Evolutionary conservation across 2,797 vertebrate genomes (phyloP).

Genomic region (Cercopithecus diana): DNA sequence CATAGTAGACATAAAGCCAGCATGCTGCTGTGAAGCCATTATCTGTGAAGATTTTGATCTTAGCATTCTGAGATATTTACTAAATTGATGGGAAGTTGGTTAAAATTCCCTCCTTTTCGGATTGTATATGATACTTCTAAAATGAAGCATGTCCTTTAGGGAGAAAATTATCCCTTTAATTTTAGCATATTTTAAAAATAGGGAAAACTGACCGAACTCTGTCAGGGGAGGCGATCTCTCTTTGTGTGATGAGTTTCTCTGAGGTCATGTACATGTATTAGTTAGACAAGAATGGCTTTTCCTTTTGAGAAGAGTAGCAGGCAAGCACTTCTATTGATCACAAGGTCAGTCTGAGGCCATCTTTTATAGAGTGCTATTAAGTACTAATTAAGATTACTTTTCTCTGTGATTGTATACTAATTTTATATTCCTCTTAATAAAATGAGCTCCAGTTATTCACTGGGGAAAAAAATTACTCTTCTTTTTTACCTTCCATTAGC

Average conservation of each 20-base stretch:
- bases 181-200: slow-evolving; percentile 43
- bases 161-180: slow-evolving; percentile 38
- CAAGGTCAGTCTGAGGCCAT: neutral
- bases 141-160: neutral
- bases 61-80: slow-evolving; percentile 34
- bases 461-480: neutral
- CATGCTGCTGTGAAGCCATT: neutral
- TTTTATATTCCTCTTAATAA: neutral
- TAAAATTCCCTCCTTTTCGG: slow-evolving; percentile 50
- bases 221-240: neutral
- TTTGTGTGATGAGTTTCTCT: neutral
- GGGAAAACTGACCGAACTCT: slow-evolving; percentile 9
- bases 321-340: neutral
- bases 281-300: neutral
- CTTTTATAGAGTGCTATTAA: neutral
- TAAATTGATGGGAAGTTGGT: slow-evolving; percentile 42
- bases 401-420: neutral
- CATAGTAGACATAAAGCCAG: neutral
- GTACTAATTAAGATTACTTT: neutral
- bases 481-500: neutral
- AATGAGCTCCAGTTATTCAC: neutral
- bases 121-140: slow-evolving; percentile 1
- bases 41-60: slow-evolving; percentile 14
- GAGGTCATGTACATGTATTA: neutral
- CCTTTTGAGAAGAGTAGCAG: neutral